A percentile compares a stretch with the other conserved stretches of the same genome.
Evolutionary conservation across 2,797 vertebrate genomes (phyloP).

Genomic region (Tachyglossus aculeatus): DNA sequence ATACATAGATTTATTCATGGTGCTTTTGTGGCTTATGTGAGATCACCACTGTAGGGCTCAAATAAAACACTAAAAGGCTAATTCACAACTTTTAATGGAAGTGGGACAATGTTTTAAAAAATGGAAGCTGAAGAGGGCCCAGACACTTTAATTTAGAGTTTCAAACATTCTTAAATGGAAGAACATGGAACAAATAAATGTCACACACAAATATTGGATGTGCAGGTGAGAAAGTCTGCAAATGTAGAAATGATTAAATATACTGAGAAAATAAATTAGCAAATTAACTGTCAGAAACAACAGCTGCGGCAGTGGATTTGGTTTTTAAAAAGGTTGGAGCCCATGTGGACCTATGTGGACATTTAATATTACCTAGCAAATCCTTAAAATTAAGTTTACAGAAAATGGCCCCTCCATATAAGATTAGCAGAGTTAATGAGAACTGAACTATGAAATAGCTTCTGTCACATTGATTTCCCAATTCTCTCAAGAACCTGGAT

Average conservation of each 20-base stretch:
- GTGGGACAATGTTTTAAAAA: conserved; percentile 8
- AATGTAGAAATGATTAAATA: conserved; percentile 7
- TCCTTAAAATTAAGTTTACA: too few species aligned
- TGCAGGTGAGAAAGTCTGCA: not conserved
- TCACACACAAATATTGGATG: not conserved
- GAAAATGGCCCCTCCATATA: too few species aligned
- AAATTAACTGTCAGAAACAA: conserved; percentile 34
- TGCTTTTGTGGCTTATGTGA: conserved; percentile 8
- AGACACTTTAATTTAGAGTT: conserved; percentile 26
- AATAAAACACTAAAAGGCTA: conserved; percentile 38
- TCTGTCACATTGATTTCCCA: too few species aligned
- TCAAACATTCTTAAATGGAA: conserved; percentile 17
- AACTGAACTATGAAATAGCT: too few species aligned
- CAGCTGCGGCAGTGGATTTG: not conserved
- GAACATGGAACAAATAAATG: not conserved
- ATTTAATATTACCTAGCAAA: conserved; percentile 29
- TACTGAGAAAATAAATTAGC: not conserved
- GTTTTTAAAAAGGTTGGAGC: not conserved
- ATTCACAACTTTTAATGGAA: conserved; percentile 28
- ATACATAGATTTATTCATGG: conserved; percentile 46
- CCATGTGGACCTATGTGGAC: not conserved
- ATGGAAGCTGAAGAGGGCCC: conserved; percentile 16
- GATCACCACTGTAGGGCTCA: conserved; percentile 22
- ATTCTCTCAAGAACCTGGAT: too few species aligned
- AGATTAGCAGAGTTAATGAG: too few species aligned